Base-by-base conservation (phyloP, 2,113 vertebrate genomes). In the Pica pica region DNA sequence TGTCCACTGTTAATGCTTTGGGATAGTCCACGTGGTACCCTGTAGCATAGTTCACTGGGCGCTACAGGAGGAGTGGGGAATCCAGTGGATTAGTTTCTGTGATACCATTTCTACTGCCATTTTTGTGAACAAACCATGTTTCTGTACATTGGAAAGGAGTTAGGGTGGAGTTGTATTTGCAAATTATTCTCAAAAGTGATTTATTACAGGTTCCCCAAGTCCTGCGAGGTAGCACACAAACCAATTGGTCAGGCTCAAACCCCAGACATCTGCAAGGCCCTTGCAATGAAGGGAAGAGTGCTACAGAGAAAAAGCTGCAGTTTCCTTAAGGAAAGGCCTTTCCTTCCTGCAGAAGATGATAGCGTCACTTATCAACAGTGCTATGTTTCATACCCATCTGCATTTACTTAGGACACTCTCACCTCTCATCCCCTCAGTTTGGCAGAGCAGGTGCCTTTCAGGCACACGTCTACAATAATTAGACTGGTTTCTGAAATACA, bases 61-160 rank as follows among this genome's bases (percentile, higher is more conserved):
- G 64, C 95, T 90, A 96, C 77, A 26, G 96, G 95, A 84, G 70
- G 94, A 96, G 79, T 94, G 96, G 95, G 97, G 81, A 92, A 95
- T 91, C 96, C 97, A 95, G 97, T 97, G 97, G 97, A 95, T 96
- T 96, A 88, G 91, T 97, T 97, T 97, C 97, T 97, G 97, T 97
- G 96, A 98, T 95, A 96, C 94, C 97, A 95, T 98, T 97, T 98
- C 95, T 98, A 98, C 96, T 97, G 97, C 98, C 97, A 97, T 98
- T 97, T 97, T 97, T 98, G 97, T 98, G 98, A 97, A 97, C 96
- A 93, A 95, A 92, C 89, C 98, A 97, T 94, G 73, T 97, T 97
- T 98, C 97, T 98, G 98, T 98, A 97, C 96, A 96, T 98, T 98
- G 96, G 94, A 93, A 93, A 93, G 92, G 91, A 97, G 97, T 97